These are phyloP conservation scores for Myiagra hebetior DNA, from an alignment of 2,113 vertebrate species.

Conservation along the genomic window DNA sequence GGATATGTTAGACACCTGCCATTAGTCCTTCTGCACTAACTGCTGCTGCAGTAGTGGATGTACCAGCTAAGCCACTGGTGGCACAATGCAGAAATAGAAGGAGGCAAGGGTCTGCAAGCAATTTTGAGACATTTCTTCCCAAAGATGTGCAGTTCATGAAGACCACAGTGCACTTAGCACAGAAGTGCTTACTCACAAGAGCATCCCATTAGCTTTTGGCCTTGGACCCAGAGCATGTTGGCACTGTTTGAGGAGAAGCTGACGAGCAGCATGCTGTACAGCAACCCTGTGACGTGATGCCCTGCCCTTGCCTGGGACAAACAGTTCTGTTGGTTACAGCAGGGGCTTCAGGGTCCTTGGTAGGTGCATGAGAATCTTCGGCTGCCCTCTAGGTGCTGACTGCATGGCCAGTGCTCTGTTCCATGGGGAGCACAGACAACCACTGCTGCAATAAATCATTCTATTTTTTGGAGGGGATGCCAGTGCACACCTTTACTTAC, in stretches of 20 bases:
- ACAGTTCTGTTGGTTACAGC: neutral
- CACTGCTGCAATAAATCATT: neutral
- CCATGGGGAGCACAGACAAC: neutral
- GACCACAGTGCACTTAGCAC: neutral
- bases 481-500: neutral
- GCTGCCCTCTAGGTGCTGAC: neutral
- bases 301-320: neutral
- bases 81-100: neutral
- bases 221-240: neutral
- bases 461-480: neutral
- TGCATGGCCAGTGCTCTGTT: neutral
- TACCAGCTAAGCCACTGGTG: neutral
- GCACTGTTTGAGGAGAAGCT: neutral
- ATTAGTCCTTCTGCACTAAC: neutral
- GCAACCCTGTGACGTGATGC: rapidly evolving
- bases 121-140: neutral
- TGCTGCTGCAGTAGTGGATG: neutral
- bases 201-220: neutral
- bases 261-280: neutral
- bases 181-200: neutral
- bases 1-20: neutral
- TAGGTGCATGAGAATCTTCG: neutral
- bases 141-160: neutral
- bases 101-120: neutral
- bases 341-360: neutral